Conservation (phyloP, 2,113 vertebrate genomes). For the Leucopsar rothschildi region DNA sequence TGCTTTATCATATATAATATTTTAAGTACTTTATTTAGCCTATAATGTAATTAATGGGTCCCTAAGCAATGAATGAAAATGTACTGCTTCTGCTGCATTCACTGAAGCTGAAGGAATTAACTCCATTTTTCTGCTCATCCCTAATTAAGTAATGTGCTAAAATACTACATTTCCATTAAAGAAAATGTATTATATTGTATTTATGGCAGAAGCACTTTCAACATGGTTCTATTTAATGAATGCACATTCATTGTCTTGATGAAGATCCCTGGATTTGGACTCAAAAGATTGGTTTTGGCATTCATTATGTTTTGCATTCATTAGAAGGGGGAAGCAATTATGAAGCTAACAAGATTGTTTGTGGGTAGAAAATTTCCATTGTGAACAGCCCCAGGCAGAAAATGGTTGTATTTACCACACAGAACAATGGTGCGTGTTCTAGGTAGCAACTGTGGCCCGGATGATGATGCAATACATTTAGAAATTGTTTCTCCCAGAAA, state of each 20-base stretch:
- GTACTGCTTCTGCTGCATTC: not conserved
- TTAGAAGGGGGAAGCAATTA: conserved; percentile 33
- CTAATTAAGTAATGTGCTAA: conserved; percentile 51
- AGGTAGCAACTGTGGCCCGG: not conserved
- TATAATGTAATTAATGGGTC: not conserved
- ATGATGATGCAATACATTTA: not conserved
- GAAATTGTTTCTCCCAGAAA: not conserved
- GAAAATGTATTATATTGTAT: conserved; percentile 25
- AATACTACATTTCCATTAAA: conserved; percentile 28
- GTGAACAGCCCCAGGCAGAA: not conserved
- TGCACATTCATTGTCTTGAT: conserved; percentile 30
- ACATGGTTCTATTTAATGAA: conserved; percentile 17
- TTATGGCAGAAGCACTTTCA: conserved; percentile 21
- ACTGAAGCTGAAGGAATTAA: conserved; percentile 40
- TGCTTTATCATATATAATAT: not conserved
- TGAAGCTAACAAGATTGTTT: conserved; percentile 23
- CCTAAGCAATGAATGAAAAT: conserved; percentile 3
- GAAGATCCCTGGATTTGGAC: conserved; percentile 37
- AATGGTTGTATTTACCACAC: not conserved
- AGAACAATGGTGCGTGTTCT: not conserved
- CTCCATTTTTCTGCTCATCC: conserved; percentile 36
- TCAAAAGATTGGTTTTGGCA: conserved; percentile 4
- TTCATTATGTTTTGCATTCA: conserved; percentile 1
- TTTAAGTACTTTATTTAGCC: not conserved
- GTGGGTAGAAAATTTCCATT: conserved; percentile 5